Evolutionary conservation across 2,113 vertebrate genomes (phyloP).

Genomic region (Morone saxatilis): DNA sequence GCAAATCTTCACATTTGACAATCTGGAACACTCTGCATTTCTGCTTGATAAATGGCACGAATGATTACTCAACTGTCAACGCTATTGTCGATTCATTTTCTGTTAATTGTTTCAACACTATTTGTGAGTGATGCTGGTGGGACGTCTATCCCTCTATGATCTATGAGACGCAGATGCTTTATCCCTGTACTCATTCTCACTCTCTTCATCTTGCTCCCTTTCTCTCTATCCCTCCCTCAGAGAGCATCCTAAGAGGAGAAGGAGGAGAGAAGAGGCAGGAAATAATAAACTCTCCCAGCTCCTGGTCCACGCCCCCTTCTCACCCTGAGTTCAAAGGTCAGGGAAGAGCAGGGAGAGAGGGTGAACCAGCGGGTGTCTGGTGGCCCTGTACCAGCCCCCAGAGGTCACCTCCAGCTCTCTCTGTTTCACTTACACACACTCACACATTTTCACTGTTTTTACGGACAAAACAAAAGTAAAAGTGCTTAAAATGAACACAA

Average conservation of each 20-base stretch:
- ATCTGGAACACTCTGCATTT: neutral
- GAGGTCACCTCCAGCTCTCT: conserved; percentile 61
- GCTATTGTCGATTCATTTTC: neutral
- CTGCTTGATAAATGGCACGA: neutral
- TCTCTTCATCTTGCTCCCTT: conserved; percentile 31
- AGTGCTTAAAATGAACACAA: neutral
- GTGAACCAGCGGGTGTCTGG: conserved; percentile 77
- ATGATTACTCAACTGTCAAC: neutral
- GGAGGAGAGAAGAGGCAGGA: conserved; percentile 89
- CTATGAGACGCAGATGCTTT: conserved; percentile 37
- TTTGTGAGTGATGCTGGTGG: neutral
- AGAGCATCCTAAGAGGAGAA: conserved; percentile 71
- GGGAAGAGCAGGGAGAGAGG: conserved; percentile 76
- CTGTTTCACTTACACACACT: conserved; percentile 15
- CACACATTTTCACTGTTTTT: neutral
- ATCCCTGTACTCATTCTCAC: conserved; percentile 11
- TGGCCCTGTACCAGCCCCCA: conserved; percentile 63
- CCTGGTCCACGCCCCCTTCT: conserved; percentile 85
- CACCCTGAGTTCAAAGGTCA: conserved; percentile 90
- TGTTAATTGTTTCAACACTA: neutral
- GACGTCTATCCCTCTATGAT: conserved; percentile 4
- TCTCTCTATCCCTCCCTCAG: conserved; percentile 21
- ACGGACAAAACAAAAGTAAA: conserved; percentile 9
- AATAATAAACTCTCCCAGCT: conserved; percentile 96
- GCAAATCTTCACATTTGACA: neutral